Evolutionary conservation across 2,113 vertebrate genomes (phyloP).

Genomic region (Pipa parva): DNA sequence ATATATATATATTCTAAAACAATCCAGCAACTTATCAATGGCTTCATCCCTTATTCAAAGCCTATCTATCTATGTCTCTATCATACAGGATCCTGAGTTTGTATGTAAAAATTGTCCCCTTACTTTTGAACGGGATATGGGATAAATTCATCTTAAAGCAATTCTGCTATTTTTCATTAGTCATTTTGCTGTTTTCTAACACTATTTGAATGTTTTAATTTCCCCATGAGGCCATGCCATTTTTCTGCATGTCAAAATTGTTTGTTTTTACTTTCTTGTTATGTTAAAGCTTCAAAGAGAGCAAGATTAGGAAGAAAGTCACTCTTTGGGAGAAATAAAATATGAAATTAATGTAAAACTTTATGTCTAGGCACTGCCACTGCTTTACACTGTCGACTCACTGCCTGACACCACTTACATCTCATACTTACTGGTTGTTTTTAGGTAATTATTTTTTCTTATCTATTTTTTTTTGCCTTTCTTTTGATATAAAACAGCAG

Average conservation of each 20-base stretch:
- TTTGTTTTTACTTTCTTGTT: constrained; percentile 29
- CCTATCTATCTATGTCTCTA: too few relatives aligned
- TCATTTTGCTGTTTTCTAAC: background rate
- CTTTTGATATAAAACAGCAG: constrained; percentile 27
- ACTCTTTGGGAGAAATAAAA: constrained; percentile 16
- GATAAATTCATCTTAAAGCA: background rate
- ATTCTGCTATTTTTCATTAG: background rate
- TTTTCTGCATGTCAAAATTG: constrained; percentile 9
- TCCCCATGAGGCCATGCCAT: constrained; percentile 19
- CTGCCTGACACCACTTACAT: constrained; percentile 32
- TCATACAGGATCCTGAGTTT: too few relatives aligned
- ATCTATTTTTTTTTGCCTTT: constrained; percentile 7
- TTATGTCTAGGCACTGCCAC: constrained; percentile 21
- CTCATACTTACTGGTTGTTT: constrained; percentile 29
- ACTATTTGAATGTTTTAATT: background rate
- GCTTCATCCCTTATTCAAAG: too few relatives aligned
- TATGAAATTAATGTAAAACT: constrained; percentile 25
- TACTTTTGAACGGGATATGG: too few relatives aligned
- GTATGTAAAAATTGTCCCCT: too few relatives aligned
- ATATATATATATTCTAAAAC: too few relatives aligned
- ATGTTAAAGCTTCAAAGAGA: constrained; percentile 34
- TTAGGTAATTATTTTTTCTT: constrained; percentile 36
- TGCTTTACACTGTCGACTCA: constrained; percentile 21
- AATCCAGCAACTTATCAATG: too few relatives aligned
- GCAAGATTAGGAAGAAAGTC: constrained; percentile 30